phyloP scores from a whole-genome alignment of 2,888 invertebrate genomes.

The Acronicta psi region DNA sequence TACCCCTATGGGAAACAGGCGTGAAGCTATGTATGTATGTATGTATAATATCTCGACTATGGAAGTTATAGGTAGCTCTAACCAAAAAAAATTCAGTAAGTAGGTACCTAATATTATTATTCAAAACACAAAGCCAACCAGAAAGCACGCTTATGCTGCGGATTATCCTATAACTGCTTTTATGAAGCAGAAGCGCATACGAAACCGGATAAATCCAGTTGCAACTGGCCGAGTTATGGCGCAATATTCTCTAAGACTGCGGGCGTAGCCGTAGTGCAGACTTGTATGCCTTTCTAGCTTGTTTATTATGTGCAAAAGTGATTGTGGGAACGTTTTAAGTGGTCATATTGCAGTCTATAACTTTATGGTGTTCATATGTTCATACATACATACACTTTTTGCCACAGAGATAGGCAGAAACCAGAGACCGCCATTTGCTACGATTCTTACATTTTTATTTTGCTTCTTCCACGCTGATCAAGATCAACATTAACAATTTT shows the following conservation, averaged over 20 bases:
- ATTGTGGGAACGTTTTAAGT: slow-evolving; percentile 39
- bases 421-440: too few species aligned
- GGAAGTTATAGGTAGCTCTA: too few species aligned
- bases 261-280: slow-evolving; percentile 18
- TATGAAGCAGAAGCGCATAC: slow-evolving; percentile 56
- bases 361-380: slow-evolving; percentile 1
- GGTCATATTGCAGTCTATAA: slow-evolving; percentile 20
- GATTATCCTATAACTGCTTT: slow-evolving; percentile 61
- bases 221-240: slow-evolving; percentile 42
- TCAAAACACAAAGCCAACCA: slow-evolving; percentile 35
- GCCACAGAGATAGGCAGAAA: too few species aligned
- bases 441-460: too few species aligned
- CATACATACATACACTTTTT: neutral
- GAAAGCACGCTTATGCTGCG: slow-evolving; percentile 41
- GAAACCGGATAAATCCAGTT: slow-evolving; percentile 55
- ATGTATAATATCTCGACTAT: too few species aligned
- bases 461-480: too few species aligned
- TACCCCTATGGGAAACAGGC: too few species aligned
- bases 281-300: slow-evolving; percentile 31
- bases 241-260: slow-evolving; percentile 57
- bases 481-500: too few species aligned
- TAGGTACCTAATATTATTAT: slow-evolving; percentile 41
- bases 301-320: slow-evolving; percentile 48
- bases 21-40: too few species aligned
- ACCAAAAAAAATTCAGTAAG: too few species aligned